Base-by-base conservation (phyloP, 2,888 invertebrate genomes). In the Limnephilus auricula region DNA sequence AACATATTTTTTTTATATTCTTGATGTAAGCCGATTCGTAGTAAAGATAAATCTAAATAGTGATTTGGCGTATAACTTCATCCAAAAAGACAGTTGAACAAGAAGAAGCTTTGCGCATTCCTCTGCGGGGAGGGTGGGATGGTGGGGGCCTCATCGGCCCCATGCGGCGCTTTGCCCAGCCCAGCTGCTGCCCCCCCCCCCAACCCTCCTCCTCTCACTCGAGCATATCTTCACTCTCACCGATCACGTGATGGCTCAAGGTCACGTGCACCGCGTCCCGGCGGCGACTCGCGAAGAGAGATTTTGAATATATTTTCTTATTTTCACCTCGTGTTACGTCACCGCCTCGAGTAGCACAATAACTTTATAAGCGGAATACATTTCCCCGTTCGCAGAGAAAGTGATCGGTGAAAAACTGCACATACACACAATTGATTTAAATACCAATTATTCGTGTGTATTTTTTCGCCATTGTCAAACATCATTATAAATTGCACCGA, bases 301-400 rank as follows among this genome's bases (percentile, higher is more conserved):
- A 89, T 79, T 89, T 79, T 79, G 89, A 89, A 89, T 89, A 89
- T 40, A 79, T 89, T 89, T 89, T 89, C 89, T 89, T 89, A 89
- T 89, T 89, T 89, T 89, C 89, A 89, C 89, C 89, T 89, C 79
- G 18, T 30, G 89, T 89, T 89, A 37, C 89, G 89, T 89, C 89
- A 89, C 34, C 34, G 89, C 40, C 79, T 79, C 40, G 40, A 85
- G 65, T 34, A 30, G 86, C 86, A 86, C 86, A 86, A 86, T 86
- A 50, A 50, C 86, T 50, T 32, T 65, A 86, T 65, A 85, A 85
- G 40, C 40, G 37, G 84, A 86, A 86, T 86, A 86, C 65, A 86
- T 86, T 86, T 86, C 86, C 86, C 86, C 65, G 50, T 85, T 40
- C 50, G 86, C 50, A 50, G 86, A 86, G 86, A 86, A 86, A 86